These are phyloP conservation scores for Andrena cerasifolii DNA, from an alignment of 1,140 invertebrate species.

Conservation along the genomic window DNA sequence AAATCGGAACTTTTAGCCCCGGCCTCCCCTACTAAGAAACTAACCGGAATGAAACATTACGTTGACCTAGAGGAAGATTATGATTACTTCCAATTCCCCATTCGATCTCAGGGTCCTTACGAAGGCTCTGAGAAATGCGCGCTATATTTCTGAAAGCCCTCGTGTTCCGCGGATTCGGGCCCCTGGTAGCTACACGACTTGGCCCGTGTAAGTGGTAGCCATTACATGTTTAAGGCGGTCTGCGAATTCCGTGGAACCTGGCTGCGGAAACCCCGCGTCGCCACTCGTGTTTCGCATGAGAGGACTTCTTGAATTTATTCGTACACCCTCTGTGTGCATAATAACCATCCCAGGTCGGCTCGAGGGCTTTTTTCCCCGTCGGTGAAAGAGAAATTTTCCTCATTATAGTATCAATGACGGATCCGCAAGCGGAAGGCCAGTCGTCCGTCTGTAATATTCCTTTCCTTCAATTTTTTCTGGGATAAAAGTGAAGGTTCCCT, in stretches of 20 bases:
- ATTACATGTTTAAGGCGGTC: slow-evolving; percentile 54
- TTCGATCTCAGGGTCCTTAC: not conserved
- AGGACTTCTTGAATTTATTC: slow-evolving; percentile 56
- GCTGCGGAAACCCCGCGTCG: slow-evolving; percentile 8
- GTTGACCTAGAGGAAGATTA: slow-evolving; percentile 14
- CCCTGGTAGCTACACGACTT: not conserved
- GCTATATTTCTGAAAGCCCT: not conserved
- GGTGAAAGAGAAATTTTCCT: slow-evolving; percentile 41
- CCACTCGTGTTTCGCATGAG: slow-evolving; percentile 44
- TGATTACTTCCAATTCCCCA: not conserved
- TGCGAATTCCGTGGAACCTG: slow-evolving; percentile 30
- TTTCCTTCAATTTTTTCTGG: slow-evolving; percentile 1
- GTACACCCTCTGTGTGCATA: slow-evolving; percentile 20
- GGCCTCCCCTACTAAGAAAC: not conserved
- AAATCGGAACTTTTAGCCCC: too few species aligned
- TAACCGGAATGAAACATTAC: not conserved
- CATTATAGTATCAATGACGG: slow-evolving; percentile 22
- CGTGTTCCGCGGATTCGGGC: slow-evolving; percentile 21
- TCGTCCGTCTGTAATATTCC: not conserved
- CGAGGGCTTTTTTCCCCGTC: slow-evolving; percentile 25
- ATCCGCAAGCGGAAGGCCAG: not conserved
- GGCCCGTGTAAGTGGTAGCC: slow-evolving; percentile 48
- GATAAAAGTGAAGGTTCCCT: not conserved
- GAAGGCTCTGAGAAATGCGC: not conserved
- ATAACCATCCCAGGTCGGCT: slow-evolving; percentile 12